Evolutionary conservation across 2,113 vertebrate genomes (phyloP).

Genomic region (Mormyrus iriodes): DNA sequence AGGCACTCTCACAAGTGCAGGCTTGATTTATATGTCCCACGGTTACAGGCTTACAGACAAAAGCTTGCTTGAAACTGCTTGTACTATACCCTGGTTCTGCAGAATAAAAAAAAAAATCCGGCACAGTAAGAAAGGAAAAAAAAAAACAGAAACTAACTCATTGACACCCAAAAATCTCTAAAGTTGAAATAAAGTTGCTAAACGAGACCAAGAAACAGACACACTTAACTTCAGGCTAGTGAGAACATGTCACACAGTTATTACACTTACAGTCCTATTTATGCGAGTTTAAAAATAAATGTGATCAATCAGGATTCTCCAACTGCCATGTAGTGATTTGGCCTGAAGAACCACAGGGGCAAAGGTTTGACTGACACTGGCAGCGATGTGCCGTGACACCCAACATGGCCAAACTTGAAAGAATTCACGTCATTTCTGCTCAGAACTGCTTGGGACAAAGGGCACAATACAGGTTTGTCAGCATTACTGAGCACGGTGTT

Average conservation of each 20-base stretch:
- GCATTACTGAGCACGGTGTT: not conserved
- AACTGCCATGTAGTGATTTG: slow-evolving; percentile 1
- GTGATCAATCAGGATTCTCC: not conserved
- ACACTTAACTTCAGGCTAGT: not conserved
- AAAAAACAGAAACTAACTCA: not conserved
- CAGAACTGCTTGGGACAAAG: not conserved
- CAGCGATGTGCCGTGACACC: not conserved
- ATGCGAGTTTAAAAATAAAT: not conserved
- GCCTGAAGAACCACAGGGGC: not conserved
- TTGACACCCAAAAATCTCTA: not conserved
- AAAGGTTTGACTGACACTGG: not conserved
- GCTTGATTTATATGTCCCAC: not conserved
- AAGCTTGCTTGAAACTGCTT: not conserved
- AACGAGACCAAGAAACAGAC: not conserved
- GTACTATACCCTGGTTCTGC: not conserved
- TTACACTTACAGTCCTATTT: not conserved
- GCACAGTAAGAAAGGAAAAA: too few species aligned
- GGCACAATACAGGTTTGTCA: slow-evolving; percentile 1
- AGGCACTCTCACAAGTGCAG: not conserved
- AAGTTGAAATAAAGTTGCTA: not conserved
- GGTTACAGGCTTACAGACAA: not conserved
- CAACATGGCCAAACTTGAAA: not conserved
- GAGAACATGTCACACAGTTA: not conserved
- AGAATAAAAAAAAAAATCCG: not conserved
- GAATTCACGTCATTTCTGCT: not conserved